A percentile compares a stretch with the other conserved stretches of the same genome.
Conservation (phyloP, 2,797 vertebrate genomes). For the Zenarchopterus dispar region DNA sequence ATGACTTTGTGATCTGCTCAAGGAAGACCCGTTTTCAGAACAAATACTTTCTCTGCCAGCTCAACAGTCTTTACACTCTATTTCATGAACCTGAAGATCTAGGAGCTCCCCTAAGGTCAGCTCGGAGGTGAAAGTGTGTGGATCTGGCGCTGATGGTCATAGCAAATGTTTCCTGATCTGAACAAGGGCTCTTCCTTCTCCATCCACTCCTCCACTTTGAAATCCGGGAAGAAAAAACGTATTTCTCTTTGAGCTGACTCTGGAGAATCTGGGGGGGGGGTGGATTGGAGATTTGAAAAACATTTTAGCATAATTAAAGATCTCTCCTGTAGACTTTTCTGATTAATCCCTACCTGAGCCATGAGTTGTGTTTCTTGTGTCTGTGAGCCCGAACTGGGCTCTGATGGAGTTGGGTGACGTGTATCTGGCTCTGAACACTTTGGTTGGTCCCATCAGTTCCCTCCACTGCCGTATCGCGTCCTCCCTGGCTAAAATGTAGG, state of each 20-base stretch:
- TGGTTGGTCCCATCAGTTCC: slow-evolving; percentile 94
- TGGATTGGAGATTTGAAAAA: neutral
- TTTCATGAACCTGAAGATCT: neutral
- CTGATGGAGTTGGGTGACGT: slow-evolving; percentile 86
- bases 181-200: slow-evolving; percentile 84
- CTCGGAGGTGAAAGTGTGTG: slow-evolving; percentile 66
- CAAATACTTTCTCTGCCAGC: too few species aligned
- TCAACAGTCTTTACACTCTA: too few species aligned
- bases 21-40: too few species aligned
- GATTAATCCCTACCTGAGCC: slow-evolving; percentile 86
- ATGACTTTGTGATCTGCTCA: neutral
- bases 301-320: too few species aligned
- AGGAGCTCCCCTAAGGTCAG: slow-evolving; percentile 44
- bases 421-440: slow-evolving; percentile 90
- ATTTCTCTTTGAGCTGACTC: slow-evolving; percentile 92
- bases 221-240: slow-evolving; percentile 94
- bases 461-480: slow-evolving; percentile 91
- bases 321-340: too few species aligned
- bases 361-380: slow-evolving; percentile 95
- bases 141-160: slow-evolving; percentile 74
- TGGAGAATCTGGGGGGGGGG: slow-evolving; percentile 84
- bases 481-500: slow-evolving; percentile 91
- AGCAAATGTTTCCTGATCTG: slow-evolving; percentile 72
- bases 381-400: slow-evolving; percentile 91
- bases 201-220: slow-evolving; percentile 85